phyloP scores from a whole-genome alignment of 2,888 invertebrate genomes.

The Tortrix viridana region DNA sequence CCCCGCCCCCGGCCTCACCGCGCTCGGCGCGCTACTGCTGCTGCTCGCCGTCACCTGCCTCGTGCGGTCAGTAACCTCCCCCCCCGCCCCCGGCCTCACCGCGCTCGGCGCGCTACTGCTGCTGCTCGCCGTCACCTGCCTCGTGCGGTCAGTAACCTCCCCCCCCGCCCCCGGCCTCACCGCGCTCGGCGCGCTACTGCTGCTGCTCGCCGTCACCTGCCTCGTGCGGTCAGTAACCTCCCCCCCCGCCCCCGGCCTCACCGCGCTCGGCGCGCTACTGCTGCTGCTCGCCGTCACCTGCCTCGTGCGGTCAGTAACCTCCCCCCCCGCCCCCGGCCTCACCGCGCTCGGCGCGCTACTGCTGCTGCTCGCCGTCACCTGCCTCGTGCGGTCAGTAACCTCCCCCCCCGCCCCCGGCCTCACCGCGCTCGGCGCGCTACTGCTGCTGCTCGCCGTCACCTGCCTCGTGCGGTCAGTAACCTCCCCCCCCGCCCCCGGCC shows the following conservation, averaged over 20 bases:
- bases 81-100: background rate
- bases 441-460: conserved; percentile 90
- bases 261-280: conserved; percentile 89
- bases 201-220: conserved; percentile 91
- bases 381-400: conserved; percentile 84
- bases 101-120: conserved; percentile 90
- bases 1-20: background rate
- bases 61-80: conserved; percentile 70
- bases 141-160: conserved; percentile 78
- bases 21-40: conserved; percentile 89
- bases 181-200: conserved; percentile 89
- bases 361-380: conserved; percentile 90
- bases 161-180: background rate
- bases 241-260: background rate
- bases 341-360: conserved; percentile 91
- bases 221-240: conserved; percentile 80
- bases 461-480: conserved; percentile 85
- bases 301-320: conserved; percentile 80
- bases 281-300: conserved; percentile 91
- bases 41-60: conserved; percentile 91
- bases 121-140: conserved; percentile 90
- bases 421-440: too few relatives aligned
- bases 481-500: background rate
- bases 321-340: background rate
- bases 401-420: background rate